Conservation (phyloP, 1,140 invertebrate species). For the Cepaea nemoralis region DNA sequence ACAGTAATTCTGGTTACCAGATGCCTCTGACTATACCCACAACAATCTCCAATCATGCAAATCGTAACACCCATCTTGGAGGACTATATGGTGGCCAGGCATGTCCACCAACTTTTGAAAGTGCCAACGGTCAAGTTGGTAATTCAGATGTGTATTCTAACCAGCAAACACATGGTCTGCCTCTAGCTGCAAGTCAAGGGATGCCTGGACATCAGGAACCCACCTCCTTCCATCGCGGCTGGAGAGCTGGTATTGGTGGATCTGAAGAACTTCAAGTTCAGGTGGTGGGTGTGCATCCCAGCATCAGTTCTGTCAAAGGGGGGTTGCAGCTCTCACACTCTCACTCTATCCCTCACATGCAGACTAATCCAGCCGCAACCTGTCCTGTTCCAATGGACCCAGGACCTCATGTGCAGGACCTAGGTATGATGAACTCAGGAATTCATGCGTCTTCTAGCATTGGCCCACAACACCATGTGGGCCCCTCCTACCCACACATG, state of each 20-base stretch:
- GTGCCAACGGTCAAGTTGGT: constrained; percentile 16
- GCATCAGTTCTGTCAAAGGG: constrained; percentile 19
- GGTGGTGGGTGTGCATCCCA: constrained; percentile 18
- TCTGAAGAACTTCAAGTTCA: constrained; percentile 31
- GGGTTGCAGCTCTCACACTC: constrained; percentile 20
- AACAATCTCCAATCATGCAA: constrained; percentile 6
- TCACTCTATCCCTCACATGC: constrained; percentile 29
- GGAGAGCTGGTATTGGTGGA: neutral
- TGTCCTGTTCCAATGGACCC: constrained; percentile 26
- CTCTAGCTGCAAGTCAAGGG: constrained; percentile 46
- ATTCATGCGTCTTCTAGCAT: neutral
- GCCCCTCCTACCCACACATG: too few relatives aligned
- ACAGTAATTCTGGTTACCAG: constrained; percentile 4
- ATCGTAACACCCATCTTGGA: neutral
- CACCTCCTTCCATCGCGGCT: constrained; percentile 2
- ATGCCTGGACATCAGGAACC: constrained; percentile 31
- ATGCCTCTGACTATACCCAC: constrained; percentile 36
- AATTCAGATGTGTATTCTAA: constrained; percentile 40
- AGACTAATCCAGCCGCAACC: constrained; percentile 25
- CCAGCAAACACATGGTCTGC: constrained; percentile 37
- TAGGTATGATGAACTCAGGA: neutral
- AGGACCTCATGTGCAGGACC: constrained; percentile 32
- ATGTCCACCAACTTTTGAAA: constrained; percentile 28
- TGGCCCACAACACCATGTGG: neutral
- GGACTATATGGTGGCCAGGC: constrained; percentile 2